Base-by-base conservation (phyloP, 2,797 vertebrate genomes). In the Pangasius macronema region DNA sequence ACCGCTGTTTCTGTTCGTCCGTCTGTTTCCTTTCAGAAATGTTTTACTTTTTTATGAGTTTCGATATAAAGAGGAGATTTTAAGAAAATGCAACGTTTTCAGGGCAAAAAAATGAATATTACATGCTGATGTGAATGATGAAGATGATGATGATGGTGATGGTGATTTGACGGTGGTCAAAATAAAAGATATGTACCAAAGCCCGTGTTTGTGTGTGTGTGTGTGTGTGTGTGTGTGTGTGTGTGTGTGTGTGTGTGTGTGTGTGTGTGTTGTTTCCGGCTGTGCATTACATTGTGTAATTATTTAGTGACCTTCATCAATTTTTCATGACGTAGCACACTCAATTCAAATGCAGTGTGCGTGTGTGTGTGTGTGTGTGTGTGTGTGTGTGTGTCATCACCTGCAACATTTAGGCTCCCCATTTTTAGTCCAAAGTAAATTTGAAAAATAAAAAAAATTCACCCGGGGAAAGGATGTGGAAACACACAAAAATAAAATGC, bases 41-140 rank as follows among this genome's bases (percentile, higher is more conserved):
- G 90, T 93, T 94, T 95, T 95, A 95, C 93, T 95, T 96, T 96
- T 95, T 92, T 95, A 95, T 96, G 90, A 93, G 94, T 94, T 93
- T 87, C 75, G 86, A 83, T 55, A 82, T n/a, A 87, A 92, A 83
- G 92, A 91, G 92, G 93, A 94, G 92, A 93, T 90, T 91, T 91
- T 77, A 91, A 84, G 89, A 87, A 85, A 85, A 72, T 82, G 22
- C 91, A 90, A 91, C 90, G 88, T 91, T 93, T 93, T 94, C 92
- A 93, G 93, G 91, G 91, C 36, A 86, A 87, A 63, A 87, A 86
- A 5, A 49, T 5, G 1, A 49, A 49, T 30, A 53, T 33, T 55
- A 24, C 9, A 33, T 16, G 9, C 2, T 82, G 73, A 82, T 16
- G 14, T 89, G 84, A 87, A 92, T 88, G 89, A 90, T 91, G 85